Evolutionary conservation across 2,888 invertebrate genomes (phyloP).

Genomic region (Melolontha melolontha): DNA sequence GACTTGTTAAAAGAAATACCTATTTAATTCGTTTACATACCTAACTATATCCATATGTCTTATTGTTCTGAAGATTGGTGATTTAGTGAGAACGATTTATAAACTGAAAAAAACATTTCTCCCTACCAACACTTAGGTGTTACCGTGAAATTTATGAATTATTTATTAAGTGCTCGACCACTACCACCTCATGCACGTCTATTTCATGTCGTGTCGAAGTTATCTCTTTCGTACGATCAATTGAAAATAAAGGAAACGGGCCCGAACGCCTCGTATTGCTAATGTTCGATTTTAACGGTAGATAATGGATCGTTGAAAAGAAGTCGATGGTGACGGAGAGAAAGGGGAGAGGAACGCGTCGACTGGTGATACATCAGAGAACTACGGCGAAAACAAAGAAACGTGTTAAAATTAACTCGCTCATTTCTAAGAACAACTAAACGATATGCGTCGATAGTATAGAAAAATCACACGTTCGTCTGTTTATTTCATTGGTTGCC

Average conservation of each 20-base stretch:
- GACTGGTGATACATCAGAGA: not conserved
- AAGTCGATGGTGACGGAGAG: not conserved
- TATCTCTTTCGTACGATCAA: conserved; percentile 34
- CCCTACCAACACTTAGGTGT: conserved; percentile 6
- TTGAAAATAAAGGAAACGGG: conserved; percentile 41
- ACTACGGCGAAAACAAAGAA: conserved; percentile 12
- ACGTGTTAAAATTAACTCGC: conserved; percentile 2
- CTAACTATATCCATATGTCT: not conserved
- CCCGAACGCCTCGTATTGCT: conserved; percentile 34
- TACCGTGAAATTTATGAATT: conserved; percentile 42
- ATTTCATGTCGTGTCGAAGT: conserved; percentile 35
- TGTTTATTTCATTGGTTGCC: not conserved
- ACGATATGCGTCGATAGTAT: not conserved
- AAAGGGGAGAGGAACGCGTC: conserved; percentile 5
- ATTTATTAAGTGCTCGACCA: conserved; percentile 36
- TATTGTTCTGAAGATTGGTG: not conserved
- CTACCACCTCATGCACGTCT: conserved; percentile 31
- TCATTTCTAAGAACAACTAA: not conserved
- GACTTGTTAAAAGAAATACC: not conserved
- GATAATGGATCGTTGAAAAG: conserved; percentile 11
- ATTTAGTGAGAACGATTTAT: conserved; percentile 7
- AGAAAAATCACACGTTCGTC: not conserved
- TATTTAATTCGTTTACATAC: not conserved
- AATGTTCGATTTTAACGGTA: conserved; percentile 28
- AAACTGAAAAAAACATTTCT: conserved; percentile 8